Base-by-base conservation (phyloP, 1,140 invertebrate genomes). In the Macrocentrus cingulum region DNA sequence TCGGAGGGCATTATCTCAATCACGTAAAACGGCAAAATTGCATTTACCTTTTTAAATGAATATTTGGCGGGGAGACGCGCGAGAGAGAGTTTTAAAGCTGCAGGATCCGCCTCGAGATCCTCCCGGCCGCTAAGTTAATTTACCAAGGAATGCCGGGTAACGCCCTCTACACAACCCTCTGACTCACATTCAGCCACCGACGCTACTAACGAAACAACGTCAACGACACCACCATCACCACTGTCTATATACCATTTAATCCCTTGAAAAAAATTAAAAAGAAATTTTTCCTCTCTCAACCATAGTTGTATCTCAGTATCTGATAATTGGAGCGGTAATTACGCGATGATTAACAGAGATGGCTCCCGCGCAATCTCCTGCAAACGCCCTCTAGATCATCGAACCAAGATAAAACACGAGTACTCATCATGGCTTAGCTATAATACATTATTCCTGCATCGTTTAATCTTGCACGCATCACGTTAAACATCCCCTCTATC, bases 1-100 rank as follows among this genome's bases (percentile, higher is more conserved):
- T 80, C 77, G 75, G 74, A 65, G 67, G 68, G 74, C 76, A 79
- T 79, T 80, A 80, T 80, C 77, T 80, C 75, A 80, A 80, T 80
- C 77, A 78, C 75, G 77, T 80, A 80, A 80, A 80, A 79, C 74
- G 70, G 72, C 75, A 74, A 80, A 80, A 80, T 80, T 80, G 75
- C 77, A 80, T 80, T 79, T 78, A 80, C 77, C 77, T 80, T 78
- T 79, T 80, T 79, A 79, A 80, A 80, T 80, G 77, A 80, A 80
- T 80, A 80, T 80, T 80, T 80, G 74, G 76, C 70, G 74, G 74
- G 67, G 70, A 70, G 65, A 62, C 60, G 61, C 59, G 58, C 64
- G 45, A 59, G 59, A 56, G 22, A 29, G 34, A 48, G 34, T 37
- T 50, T 25, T 25, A 50, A 9, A 29, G 25, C 25, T 29, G 25